Evolutionary conservation across 2,888 invertebrate genomes (phyloP).

Genomic region (Acronicta psi): DNA sequence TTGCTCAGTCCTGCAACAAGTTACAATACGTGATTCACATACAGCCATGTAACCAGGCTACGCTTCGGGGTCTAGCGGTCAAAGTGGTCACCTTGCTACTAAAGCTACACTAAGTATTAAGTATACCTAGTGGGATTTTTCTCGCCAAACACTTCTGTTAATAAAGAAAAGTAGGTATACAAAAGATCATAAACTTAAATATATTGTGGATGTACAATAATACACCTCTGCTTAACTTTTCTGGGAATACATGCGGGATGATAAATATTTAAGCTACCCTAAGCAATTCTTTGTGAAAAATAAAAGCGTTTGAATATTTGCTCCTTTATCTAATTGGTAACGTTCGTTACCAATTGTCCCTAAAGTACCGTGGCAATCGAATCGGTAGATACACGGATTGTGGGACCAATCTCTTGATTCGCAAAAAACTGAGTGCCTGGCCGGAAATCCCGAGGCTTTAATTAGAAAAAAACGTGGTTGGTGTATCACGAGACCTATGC

Average conservation of each 20-base stretch:
- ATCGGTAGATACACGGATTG: conserved; percentile 36
- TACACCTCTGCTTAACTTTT: no score
- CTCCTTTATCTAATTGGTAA: background rate
- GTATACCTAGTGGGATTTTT: background rate
- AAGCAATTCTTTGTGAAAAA: no score
- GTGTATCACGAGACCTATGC: conserved; percentile 71
- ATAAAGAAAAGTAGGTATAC: no score
- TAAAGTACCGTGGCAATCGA: conserved; percentile 14
- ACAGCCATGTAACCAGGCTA: background rate
- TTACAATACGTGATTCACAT: conserved; percentile 46
- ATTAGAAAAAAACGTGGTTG: conserved; percentile 72
- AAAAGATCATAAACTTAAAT: no score
- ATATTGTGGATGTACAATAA: no score
- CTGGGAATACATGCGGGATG: no score
- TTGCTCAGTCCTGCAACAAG: conserved; percentile 25
- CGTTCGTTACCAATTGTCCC: conserved; percentile 6
- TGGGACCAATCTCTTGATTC: conserved; percentile 30
- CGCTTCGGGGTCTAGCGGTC: no score
- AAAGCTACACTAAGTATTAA: no score
- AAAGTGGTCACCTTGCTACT: no score
- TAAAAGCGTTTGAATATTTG: background rate
- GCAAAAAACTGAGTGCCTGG: conserved; percentile 57
- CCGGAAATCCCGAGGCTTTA: conserved; percentile 65
- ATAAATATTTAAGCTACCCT: no score
- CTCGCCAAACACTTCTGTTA: background rate